Evolutionary conservation across 2,797 vertebrate species (phyloP), one percentile per base, ranked within the genome.

Genomic region (Anguilla obscura): DNA sequence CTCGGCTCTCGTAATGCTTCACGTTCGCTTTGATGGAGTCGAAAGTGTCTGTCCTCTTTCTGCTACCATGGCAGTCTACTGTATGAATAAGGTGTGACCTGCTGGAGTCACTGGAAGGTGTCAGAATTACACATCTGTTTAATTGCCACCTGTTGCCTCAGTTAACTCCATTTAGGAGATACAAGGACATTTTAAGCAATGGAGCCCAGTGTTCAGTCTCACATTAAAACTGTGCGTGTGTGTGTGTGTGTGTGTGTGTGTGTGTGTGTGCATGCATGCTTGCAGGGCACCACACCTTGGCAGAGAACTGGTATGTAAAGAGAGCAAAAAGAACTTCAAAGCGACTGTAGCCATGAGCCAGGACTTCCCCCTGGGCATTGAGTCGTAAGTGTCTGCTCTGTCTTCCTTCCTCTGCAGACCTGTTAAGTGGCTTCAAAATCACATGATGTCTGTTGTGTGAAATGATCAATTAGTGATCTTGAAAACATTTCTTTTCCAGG

Each of bases 341-440:
- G 99, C 99, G 90, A 99, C 99, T 0, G 97, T 99, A 94, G 99
- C 99, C 89, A 99, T 99, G 99, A 99, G 99, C 95, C 98, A 99
- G 94, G 98, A 99, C 86, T 99, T 99, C 90, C 99, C 98, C 91
- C 94, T 99, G 90, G 96, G 98, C 93, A 99, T 99, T 0, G 98
- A 99, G 93, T 98, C 97, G 99, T 99, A 95, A 98, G 98, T 97
- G 52, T 93, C 33, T 21, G 16, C 36, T 79, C 74, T 30, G 0
- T 16, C 5, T 48, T 2, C 24, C 3, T 82, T 50, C 50, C 21
- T n/a, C 45, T 21, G n/a, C 45, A 50, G 7, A 82, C 79, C 21
- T 50, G 18, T 48, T 82, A 21, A 50, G 4, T 50, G 45, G 40
- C 18, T 50, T 48, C 12, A 40, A 33, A 76, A 33, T 76, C 21